These are phyloP conservation scores for Pelmatolapia mariae DNA, from an alignment of 2,113 vertebrate genomes.

Conservation along the genomic window DNA sequence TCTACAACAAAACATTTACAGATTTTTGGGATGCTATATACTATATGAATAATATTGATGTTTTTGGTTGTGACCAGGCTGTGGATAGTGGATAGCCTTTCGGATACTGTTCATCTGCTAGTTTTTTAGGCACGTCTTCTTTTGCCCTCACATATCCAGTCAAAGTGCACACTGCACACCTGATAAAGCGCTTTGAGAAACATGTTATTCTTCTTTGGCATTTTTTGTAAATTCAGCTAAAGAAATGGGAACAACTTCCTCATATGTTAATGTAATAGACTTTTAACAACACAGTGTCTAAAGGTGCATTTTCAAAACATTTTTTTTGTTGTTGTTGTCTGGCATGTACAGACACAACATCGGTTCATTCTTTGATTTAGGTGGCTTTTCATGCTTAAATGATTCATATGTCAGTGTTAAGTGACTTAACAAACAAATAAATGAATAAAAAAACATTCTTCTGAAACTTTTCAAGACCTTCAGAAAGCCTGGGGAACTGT, in stretches of 20 bases:
- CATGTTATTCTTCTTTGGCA: neutral
- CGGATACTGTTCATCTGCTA: neutral
- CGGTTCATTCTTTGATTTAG: neutral
- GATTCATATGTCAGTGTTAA: neutral
- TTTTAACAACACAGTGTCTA: neutral
- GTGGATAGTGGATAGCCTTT: neutral
- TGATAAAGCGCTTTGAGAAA: neutral
- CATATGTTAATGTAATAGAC: neutral
- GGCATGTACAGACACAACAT: neutral
- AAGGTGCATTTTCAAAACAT: neutral
- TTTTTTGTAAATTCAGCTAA: neutral
- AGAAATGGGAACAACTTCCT: neutral
- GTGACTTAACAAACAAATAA: neutral
- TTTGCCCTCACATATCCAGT: neutral
- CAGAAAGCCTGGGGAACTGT: neutral
- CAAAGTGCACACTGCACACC: neutral
- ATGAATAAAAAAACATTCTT: neutral
- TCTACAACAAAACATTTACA: neutral
- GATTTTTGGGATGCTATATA: neutral
- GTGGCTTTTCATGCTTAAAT: neutral
- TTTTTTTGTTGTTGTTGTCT: neutral
- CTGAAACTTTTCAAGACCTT: neutral
- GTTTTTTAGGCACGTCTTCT: neutral
- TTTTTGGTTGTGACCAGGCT: neutral
- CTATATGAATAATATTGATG: neutral